Evolutionary conservation across 2,797 vertebrate species (phyloP), one percentile per base, ranked within the genome.

Genomic region (Rousettus madagascariensis): DNA sequence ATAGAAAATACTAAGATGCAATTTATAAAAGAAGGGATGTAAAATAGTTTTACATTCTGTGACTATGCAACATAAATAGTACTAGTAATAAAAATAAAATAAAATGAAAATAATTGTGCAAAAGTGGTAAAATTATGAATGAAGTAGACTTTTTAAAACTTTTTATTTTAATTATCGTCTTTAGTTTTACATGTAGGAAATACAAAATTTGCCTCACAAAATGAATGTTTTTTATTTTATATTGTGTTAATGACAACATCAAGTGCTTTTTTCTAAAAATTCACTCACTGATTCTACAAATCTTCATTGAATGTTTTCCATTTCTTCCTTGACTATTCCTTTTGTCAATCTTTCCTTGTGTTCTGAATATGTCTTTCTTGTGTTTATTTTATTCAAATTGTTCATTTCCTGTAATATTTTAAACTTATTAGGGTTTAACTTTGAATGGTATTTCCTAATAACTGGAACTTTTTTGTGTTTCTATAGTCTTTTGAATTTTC

Each of bases 141-240:
- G 41, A 80, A 65, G 79, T 13, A 75, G 53, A 65, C 12, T 16
- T 38, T 28, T 71, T 61, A 8, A 28, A 90, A 36, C 17, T 22
- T 71, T 85, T 61, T 33, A n/a, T 33, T 33, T 33, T 30, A 53
- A 55, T 36, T 43, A 3, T 80, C 51, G 68, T 59, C 2, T 66
- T 90, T 33, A 57, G 65, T 16, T 69, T 75, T 92, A 77, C 20
- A 94, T 66, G 30, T 51, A 63, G 53, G 51, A 84, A 85, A 88
- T 75, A 86, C 6, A 2, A 38, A 28, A 22, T 88, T 82, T 79
- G 46, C 9, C n/a, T 95, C 43, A 87, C 7, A 61, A 87, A 65
- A 82, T 75, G n/a, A 86, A 75, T 63, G 63, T 41, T 83, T 84
- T 86, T 84, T 61, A 71, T 86, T 95, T 93, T n/a, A 49, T 80